Evolutionary conservation across 2,113 vertebrate genomes (phyloP).

Genomic region (Rhinoderma darwinii): DNA sequence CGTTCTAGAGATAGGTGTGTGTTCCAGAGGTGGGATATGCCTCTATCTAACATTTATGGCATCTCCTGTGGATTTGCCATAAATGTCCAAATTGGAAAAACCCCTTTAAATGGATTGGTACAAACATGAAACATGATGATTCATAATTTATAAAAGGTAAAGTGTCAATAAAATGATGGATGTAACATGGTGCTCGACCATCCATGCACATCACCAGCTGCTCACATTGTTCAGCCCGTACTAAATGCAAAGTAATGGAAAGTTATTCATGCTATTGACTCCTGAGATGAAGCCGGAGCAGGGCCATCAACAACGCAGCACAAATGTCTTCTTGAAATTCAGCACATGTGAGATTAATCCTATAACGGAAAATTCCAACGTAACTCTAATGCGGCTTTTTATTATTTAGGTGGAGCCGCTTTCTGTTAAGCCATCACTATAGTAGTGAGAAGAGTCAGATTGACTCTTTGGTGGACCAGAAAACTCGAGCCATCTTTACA

Average conservation of each 20-base stretch:
- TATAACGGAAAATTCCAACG: background rate
- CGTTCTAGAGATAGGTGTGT: no score
- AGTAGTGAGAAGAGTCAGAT: background rate
- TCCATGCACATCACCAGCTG: background rate
- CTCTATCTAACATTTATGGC: no score
- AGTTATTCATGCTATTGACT: constrained; percentile 22
- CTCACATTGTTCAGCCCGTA: background rate
- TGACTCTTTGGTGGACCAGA: background rate
- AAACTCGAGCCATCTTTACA: no score
- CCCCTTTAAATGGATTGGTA: background rate
- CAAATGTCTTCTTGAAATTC: constrained; percentile 8
- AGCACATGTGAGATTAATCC: constrained; percentile 10
- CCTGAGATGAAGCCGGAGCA: background rate
- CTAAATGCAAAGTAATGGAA: constrained; percentile 25
- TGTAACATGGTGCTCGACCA: background rate
- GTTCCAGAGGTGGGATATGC: no score
- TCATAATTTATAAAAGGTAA: background rate
- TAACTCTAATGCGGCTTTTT: background rate
- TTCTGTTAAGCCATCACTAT: background rate
- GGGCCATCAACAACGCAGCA: no score
- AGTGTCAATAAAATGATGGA: background rate
- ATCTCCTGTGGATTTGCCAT: no score
- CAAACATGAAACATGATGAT: background rate
- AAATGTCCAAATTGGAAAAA: no score
- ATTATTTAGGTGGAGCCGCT: background rate